Evolutionary conservation across 1,140 invertebrate species (phyloP).

Genomic region (Drosophila melanogaster): DNA sequence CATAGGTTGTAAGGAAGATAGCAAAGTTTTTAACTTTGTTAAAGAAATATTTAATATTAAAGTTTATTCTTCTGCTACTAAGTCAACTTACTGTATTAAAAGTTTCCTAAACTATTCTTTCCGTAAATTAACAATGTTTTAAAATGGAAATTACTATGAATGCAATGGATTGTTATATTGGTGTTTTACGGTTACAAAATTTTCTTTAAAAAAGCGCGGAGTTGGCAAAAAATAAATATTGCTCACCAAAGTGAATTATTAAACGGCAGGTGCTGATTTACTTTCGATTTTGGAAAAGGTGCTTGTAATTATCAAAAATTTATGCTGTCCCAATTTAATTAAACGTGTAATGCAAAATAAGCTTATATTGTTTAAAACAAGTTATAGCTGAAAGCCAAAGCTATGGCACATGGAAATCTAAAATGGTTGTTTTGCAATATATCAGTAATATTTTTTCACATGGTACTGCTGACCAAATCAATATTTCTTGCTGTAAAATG

Average conservation of each 20-base stretch:
- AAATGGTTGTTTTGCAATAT: neutral
- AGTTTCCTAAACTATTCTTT: too few species aligned
- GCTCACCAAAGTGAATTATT: slow-evolving; percentile 8
- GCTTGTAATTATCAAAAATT: neutral
- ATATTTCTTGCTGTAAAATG: slow-evolving; percentile 1
- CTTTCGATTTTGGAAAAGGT: neutral
- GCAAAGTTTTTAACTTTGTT: too few species aligned
- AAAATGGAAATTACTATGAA: neutral
- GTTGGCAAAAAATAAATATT: slow-evolving; percentile 10
- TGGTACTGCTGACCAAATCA: slow-evolving; percentile 8
- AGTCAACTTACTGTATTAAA: too few species aligned
- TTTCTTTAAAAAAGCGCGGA: neutral
- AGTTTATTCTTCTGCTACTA: too few species aligned
- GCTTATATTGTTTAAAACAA: neutral
- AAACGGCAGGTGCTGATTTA: neutral
- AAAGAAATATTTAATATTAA: too few species aligned
- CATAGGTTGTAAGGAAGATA: too few species aligned
- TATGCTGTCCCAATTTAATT: neutral
- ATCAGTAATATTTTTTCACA: neutral
- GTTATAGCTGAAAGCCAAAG: neutral
- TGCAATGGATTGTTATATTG: neutral
- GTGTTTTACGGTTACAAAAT: neutral
- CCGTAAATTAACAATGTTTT: neutral
- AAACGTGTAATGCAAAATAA: too few species aligned
- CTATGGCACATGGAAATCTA: neutral